A percentile compares a stretch with the other conserved stretches of the same genome.
phyloP scores from a whole-genome alignment of 2,888 invertebrate species.

The Hypercompe scribonia region DNA sequence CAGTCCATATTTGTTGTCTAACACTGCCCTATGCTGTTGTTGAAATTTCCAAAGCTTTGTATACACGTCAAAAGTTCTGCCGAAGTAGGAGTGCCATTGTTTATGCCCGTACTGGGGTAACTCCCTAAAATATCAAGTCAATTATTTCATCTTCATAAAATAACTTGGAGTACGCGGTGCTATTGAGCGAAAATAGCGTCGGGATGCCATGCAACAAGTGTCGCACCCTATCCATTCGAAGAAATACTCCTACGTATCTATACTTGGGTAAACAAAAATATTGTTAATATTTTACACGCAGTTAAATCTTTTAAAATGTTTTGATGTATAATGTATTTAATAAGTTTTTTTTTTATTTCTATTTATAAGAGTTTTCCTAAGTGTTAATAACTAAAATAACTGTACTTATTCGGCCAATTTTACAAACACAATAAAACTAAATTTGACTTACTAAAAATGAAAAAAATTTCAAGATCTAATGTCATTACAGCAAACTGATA shows the following conservation, averaged over 20 bases:
- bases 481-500: no score
- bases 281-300: not conserved
- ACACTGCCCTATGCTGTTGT: slow-evolving; percentile 96
- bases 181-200: not conserved
- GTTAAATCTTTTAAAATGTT: no score
- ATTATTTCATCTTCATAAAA: not conserved
- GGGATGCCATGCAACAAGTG: not conserved
- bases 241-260: not conserved
- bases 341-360: no score
- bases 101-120: slow-evolving; percentile 98
- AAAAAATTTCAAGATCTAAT: no score
- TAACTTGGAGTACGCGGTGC: not conserved
- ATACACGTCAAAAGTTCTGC: slow-evolving; percentile 98
- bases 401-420: no score
- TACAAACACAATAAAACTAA: no score
- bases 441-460: no score
- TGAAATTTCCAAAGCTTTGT: slow-evolving; percentile 99
- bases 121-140: slow-evolving; percentile 88
- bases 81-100: slow-evolving; percentile 99
- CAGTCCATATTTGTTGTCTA: slow-evolving; percentile 97
- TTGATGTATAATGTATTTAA: no score
- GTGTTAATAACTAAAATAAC: no score
- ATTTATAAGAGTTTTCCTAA: no score
- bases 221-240: not conserved
- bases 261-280: not conserved